Evolutionary conservation across 2,888 invertebrate genomes (phyloP).

Genomic region (Phaonia tiefii): DNA sequence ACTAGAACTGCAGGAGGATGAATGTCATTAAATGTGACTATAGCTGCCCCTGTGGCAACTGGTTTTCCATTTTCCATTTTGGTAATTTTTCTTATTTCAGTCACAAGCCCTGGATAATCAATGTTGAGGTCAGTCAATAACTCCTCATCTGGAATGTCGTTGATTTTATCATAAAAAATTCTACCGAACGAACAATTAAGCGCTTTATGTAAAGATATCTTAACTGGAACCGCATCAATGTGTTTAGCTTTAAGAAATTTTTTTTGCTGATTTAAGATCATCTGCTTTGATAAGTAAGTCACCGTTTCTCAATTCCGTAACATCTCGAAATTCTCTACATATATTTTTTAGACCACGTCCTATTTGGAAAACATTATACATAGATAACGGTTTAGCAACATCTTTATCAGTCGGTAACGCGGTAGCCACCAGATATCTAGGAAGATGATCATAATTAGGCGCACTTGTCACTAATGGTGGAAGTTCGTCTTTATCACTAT

Average conservation of each 20-base stretch:
- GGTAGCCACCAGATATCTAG: background rate
- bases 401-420: background rate
- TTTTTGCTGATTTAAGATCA: background rate
- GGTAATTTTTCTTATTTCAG: background rate
- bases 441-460: background rate
- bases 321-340: background rate
- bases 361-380: background rate
- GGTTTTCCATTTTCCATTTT: slow-evolving; percentile 11
- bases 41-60: background rate
- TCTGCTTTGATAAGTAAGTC: background rate
- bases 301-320: background rate
- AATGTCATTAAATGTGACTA: background rate
- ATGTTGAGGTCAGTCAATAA: background rate
- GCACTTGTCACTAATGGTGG: background rate
- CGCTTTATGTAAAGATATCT: background rate
- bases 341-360: background rate
- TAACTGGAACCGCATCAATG: background rate
- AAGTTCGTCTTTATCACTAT: background rate
- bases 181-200: background rate
- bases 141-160: background rate
- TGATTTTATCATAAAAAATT: background rate
- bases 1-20: background rate
- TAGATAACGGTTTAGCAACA: background rate
- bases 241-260: background rate
- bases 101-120: background rate